These are phyloP conservation scores for Nixonia krombeini DNA, from an alignment of 1,140 invertebrate species.

Conservation along the genomic window DNA sequence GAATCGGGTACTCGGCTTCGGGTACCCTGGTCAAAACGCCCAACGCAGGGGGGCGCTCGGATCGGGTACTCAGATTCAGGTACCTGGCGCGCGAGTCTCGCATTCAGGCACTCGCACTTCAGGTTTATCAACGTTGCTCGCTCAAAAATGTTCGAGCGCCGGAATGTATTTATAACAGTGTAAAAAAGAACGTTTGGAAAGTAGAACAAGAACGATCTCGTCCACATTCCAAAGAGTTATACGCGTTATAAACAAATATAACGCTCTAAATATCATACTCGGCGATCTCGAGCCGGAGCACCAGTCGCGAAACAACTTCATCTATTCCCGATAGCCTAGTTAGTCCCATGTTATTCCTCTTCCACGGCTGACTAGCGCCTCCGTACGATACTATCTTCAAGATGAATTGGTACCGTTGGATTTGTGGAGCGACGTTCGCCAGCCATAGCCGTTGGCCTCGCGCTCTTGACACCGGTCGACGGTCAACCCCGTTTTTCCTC, in stretches of 20 bases:
- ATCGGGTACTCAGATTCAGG: too few relatives aligned
- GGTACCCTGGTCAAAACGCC: too few relatives aligned
- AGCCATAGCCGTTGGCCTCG: constrained; percentile 7
- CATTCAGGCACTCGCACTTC: too few relatives aligned
- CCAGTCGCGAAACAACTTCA: constrained; percentile 49
- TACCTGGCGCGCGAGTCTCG: too few relatives aligned
- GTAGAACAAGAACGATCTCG: too few relatives aligned
- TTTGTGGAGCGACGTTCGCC: neutral
- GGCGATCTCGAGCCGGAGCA: constrained; percentile 15
- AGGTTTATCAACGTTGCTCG: too few relatives aligned
- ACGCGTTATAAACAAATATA: neutral
- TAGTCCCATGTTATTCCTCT: constrained; percentile 37
- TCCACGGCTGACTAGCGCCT: constrained; percentile 46
- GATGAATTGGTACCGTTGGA: constrained; percentile 51
- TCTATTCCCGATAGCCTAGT: constrained; percentile 49
- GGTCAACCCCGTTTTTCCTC: neutral
- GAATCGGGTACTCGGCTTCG: too few relatives aligned
- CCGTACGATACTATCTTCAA: constrained; percentile 51
- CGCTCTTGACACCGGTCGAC: neutral
- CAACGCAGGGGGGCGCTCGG: too few relatives aligned
- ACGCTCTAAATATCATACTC: neutral
- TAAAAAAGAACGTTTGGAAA: too few relatives aligned
- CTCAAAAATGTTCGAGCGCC: too few relatives aligned
- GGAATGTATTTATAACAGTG: too few relatives aligned
- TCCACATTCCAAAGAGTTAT: too few relatives aligned